A percentile compares a stretch with the other conserved stretches of the same genome.
phyloP scores from a whole-genome alignment of 1,140 invertebrate genomes.

The Tetragonula clypearis region DNA sequence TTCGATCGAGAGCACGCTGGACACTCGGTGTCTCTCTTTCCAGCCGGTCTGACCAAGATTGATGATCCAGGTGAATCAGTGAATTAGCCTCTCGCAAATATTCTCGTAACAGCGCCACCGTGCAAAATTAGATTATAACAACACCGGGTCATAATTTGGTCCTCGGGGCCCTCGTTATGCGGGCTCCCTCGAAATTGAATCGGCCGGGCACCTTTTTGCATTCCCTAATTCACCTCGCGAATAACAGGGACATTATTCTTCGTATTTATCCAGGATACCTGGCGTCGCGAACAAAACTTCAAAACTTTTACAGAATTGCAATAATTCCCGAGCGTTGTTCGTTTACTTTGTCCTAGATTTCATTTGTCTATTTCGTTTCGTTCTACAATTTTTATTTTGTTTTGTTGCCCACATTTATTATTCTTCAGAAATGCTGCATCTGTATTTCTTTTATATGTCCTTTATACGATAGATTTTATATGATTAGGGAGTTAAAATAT shows the following conservation, averaged over 20 bases:
- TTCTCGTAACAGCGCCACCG: constrained; percentile 43
- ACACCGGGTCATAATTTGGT: constrained; percentile 49
- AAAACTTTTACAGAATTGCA: not conserved
- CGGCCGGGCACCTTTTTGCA: constrained; percentile 19
- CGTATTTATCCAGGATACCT: not conserved
- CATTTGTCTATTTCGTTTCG: not conserved
- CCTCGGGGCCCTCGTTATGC: constrained; percentile 39
- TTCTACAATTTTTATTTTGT: not conserved
- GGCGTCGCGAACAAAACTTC: not conserved
- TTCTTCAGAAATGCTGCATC: too few relatives aligned
- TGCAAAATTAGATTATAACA: constrained; percentile 64
- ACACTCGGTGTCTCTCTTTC: constrained; percentile 29
- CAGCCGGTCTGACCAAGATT: constrained; percentile 56
- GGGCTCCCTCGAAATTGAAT: constrained; percentile 56
- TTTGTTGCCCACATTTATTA: not conserved
- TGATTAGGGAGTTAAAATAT: too few relatives aligned
- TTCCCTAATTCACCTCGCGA: constrained; percentile 21
- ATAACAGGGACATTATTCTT: not conserved
- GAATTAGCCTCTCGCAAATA: constrained; percentile 44
- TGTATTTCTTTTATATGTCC: too few relatives aligned
- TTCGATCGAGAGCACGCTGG: constrained; percentile 11
- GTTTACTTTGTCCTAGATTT: not conserved
- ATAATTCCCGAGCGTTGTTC: not conserved
- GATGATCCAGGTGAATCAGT: constrained; percentile 61
- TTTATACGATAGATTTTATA: too few relatives aligned